These are phyloP conservation scores for Melinopterus prodromus DNA, from an alignment of 2,888 invertebrate genomes.

Conservation along the genomic window DNA sequence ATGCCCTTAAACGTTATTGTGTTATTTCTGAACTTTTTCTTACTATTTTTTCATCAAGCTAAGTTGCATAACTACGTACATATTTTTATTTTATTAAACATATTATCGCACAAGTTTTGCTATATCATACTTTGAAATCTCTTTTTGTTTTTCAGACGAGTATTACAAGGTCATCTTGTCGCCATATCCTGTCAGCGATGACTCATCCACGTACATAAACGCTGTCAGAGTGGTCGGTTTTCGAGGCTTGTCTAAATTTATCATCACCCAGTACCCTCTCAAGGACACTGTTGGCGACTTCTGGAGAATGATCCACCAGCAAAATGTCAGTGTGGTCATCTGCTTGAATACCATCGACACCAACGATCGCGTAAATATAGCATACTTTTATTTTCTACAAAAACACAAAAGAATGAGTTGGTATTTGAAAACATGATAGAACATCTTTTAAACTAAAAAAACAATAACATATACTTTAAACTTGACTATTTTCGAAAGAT, in stretches of 20 bases:
- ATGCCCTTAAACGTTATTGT: too few species aligned
- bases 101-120: too few species aligned
- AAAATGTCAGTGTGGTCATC: constrained; percentile 56
- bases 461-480: too few species aligned
- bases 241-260: constrained; percentile 54
- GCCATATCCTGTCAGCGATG: constrained; percentile 54
- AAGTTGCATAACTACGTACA: too few species aligned
- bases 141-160: constrained; percentile 48
- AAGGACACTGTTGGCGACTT: constrained; percentile 61
- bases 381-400: background rate
- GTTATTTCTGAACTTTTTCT: too few species aligned
- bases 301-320: constrained; percentile 60
- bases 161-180: constrained; percentile 55
- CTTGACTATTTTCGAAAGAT: too few species aligned
- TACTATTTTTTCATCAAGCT: too few species aligned
- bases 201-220: constrained; percentile 60
- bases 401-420: background rate
- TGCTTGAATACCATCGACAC: constrained; percentile 57
- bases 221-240: constrained; percentile 59
- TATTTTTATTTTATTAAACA: too few species aligned
- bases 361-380: constrained; percentile 53
- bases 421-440: too few species aligned
- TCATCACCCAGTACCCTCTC: constrained; percentile 61
- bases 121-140: too few species aligned
- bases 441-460: too few species aligned